These are phyloP conservation scores for Bombyx mori DNA, from an alignment of 1,140 invertebrate species.

Conservation along the genomic window DNA sequence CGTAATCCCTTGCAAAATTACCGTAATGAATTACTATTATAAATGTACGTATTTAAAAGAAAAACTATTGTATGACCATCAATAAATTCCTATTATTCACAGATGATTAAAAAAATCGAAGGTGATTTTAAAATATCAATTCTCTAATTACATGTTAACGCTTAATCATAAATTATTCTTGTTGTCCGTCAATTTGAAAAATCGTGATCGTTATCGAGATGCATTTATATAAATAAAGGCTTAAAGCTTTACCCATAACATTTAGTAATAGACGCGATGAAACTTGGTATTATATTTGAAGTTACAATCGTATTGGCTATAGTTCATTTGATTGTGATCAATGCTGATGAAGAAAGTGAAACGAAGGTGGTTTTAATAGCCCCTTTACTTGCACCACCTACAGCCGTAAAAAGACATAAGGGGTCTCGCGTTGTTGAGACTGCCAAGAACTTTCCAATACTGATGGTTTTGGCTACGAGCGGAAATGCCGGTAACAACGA, in stretches of 20 bases:
- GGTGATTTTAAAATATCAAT: no score
- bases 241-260: slow-evolving; percentile 13
- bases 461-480: slow-evolving; percentile 33
- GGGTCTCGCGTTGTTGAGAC: slow-evolving; percentile 32
- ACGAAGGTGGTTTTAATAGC: slow-evolving; percentile 32
- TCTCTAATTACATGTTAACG: no score
- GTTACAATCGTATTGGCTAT: slow-evolving; percentile 4
- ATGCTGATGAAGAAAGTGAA: slow-evolving; percentile 14
- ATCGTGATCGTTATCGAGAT: slow-evolving; percentile 37
- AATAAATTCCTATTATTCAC: no score
- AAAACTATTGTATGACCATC: no score
- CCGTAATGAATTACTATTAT: no score
- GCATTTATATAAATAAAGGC: slow-evolving; percentile 39
- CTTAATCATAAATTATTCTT: no score
- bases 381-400: slow-evolving; percentile 40
- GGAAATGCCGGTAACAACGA: slow-evolving; percentile 14
- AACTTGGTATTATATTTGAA: slow-evolving; percentile 7
- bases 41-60: no score
- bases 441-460: slow-evolving; percentile 50
- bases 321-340: slow-evolving; percentile 1
- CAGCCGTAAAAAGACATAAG: slow-evolving; percentile 14
- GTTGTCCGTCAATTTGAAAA: slow-evolving; percentile 21
- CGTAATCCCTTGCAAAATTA: no score
- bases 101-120: no score
- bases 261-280: slow-evolving; percentile 20